Conservation (phyloP, 1,140 invertebrate genomes). For the Mylabris phalerata region DNA sequence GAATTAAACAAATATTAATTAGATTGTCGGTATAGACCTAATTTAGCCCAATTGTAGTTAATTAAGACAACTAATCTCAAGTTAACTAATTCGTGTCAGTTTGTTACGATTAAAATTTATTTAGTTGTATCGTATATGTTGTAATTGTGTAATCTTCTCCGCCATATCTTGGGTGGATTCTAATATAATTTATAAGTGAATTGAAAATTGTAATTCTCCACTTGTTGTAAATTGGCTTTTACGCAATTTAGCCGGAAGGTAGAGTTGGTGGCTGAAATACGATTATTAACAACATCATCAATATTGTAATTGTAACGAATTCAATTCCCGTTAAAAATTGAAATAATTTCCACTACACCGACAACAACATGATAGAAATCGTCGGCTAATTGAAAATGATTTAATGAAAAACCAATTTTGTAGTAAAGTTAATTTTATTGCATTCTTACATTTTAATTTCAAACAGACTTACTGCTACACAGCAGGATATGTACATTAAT, state of each 20-base stretch:
- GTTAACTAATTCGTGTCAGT: constrained; percentile 10
- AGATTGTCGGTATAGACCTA: too few relatives aligned
- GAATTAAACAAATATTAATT: too few relatives aligned
- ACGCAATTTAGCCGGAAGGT: constrained; percentile 3
- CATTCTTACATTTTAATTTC: background rate
- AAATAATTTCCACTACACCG: too few relatives aligned
- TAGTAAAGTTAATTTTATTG: constrained; percentile 15
- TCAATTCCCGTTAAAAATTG: too few relatives aligned
- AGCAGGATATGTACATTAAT: constrained; percentile 25
- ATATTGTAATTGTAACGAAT: too few relatives aligned
- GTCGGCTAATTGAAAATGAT: background rate
- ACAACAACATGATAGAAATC: too few relatives aligned
- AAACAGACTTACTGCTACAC: constrained; percentile 16
- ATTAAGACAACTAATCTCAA: constrained; percentile 12
- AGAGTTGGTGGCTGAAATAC: background rate
- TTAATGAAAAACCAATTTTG: background rate
- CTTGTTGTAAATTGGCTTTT: constrained; percentile 8
- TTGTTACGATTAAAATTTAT: constrained; percentile 7
- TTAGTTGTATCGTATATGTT: background rate
- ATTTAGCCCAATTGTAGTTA: background rate
- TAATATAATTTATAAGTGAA: constrained; percentile 11
- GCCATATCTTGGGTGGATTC: constrained; percentile 2
- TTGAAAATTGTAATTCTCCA: constrained; percentile 5
- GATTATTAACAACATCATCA: too few relatives aligned
- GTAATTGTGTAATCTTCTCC: too few relatives aligned